Conservation (phyloP, 23 tunicate species). For the Halocynthia roretzi region DNA sequence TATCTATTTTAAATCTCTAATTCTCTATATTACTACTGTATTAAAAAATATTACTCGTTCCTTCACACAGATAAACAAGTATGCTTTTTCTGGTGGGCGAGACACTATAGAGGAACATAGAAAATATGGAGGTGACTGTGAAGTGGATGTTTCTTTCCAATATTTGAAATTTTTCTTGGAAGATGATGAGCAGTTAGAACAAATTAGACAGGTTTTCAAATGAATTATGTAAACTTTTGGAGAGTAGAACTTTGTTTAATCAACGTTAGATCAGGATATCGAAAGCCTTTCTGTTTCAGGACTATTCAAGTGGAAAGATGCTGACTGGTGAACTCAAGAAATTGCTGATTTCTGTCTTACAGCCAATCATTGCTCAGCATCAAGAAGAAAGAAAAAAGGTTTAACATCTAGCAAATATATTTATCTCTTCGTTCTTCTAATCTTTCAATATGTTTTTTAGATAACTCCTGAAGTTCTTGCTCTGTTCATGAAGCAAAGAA, state of each 20-base stretch:
- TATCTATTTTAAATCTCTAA: background rate
- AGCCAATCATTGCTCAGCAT: conserved; percentile 64
- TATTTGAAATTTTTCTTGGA: conserved; percentile 84
- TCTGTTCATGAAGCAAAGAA: conserved; percentile 20
- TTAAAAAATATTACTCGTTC: background rate
- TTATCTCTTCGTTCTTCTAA: background rate
- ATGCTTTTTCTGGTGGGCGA: conserved; percentile 92
- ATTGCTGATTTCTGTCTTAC: conserved; percentile 52
- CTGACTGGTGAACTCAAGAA: conserved; percentile 91
- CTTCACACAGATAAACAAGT: conserved; percentile 77
- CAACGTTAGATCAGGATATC: background rate
- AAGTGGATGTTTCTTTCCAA: conserved; percentile 76
- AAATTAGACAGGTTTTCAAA: conserved; percentile 44
- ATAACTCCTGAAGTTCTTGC: conserved; percentile 37
- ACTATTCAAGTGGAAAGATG: conserved; percentile 66
- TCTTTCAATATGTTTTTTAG: conserved; percentile 1
- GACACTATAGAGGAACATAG: conserved; percentile 83
- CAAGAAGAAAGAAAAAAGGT: conserved; percentile 71
- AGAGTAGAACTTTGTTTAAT: background rate
- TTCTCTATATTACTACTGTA: background rate
- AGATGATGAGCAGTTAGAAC: conserved; percentile 79
- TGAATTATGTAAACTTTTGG: background rate
- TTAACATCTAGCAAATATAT: background rate
- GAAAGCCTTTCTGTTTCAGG: conserved; percentile 16
- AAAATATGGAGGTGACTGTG: conserved; percentile 72